These are phyloP conservation scores for Coelopa pilipes DNA, from an alignment of 2,888 invertebrate species.

Conservation along the genomic window DNA sequence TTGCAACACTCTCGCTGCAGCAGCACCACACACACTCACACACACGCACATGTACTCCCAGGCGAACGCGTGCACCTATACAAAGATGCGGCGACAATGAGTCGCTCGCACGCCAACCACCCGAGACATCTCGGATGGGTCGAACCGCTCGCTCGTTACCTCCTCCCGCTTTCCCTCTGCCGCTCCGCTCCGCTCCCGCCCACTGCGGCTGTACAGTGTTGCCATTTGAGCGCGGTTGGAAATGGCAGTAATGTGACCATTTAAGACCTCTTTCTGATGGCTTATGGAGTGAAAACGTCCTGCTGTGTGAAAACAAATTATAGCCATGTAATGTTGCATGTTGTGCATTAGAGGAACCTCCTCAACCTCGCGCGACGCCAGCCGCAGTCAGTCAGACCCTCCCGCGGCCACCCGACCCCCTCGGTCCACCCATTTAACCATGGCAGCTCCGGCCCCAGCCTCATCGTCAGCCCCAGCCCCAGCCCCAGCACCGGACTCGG, in stretches of 20 bases:
- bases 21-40: background rate
- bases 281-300: constrained; percentile 64
- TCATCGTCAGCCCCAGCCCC: too few species aligned
- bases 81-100: background rate
- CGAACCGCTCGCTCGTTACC: background rate
- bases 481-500: background rate
- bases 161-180: too few species aligned
- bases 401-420: background rate
- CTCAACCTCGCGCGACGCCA: background rate
- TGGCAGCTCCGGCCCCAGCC: too few species aligned
- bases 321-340: constrained; percentile 65
- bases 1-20: constrained; percentile 17
- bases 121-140: background rate
- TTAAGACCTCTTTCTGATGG: constrained; percentile 63
- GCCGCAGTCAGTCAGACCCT: too few species aligned
- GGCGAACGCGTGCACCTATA: background rate
- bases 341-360: constrained; percentile 46
- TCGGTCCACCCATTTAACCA: background rate
- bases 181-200: background rate
- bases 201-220: constrained; percentile 39
- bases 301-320: constrained; percentile 65
- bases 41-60: background rate
- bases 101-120: constrained; percentile 13
- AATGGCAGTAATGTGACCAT: constrained; percentile 62
- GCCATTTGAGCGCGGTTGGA: constrained; percentile 60